Evolutionary conservation across 2,797 vertebrate species (phyloP), one percentile per base, ranked within the genome.

Genomic region (Typhlichthys eigenmanni): DNA sequence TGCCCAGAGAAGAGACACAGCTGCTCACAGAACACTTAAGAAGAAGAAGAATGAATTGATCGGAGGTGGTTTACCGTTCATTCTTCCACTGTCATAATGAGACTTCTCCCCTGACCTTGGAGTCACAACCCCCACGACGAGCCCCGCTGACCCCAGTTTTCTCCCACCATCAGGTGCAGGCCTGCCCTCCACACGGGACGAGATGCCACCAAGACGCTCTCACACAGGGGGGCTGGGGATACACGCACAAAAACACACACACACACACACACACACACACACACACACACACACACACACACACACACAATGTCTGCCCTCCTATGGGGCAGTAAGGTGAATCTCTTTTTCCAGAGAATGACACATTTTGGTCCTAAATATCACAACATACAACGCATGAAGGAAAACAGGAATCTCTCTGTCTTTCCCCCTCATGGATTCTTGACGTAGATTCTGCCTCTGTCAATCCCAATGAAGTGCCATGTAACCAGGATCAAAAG

Each of bases 131-230:
- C 71, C 66, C 51, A 1, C 8, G 17, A 17, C 52, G 4, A 54
- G 17, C 52, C 19, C 53, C 17, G 9, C 53, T 75, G 81, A 86
- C 88, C 76, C 68, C 62, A 0, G 80, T 80, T 86, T 88, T 90
- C 87, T 86, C 62, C 64, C 5, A 67, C 68, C 72, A 55, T 90
- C 83, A 88, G 86, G 85, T 88, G 85, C 80, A 88, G 78, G 76
- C 82, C 79, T 77, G 67, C 71, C 60, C 65, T 81, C 78, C 74
- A 47, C n/a, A 61, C 69, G 71, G 76, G 78, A 66, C 58, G 43
- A 64, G 82, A 84, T 80, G 85, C 82, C 72, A 77, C 66, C 68
- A 81, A 81, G 62, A 83, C 65, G 63, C 45, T 77, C 71, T 71
- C 79, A 72, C 79, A 64, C 29, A 48, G 62, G 67, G 78, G 64